These are phyloP conservation scores for Labeo rohita DNA, from an alignment of 2,113 vertebrate species.

Conservation along the genomic window DNA sequence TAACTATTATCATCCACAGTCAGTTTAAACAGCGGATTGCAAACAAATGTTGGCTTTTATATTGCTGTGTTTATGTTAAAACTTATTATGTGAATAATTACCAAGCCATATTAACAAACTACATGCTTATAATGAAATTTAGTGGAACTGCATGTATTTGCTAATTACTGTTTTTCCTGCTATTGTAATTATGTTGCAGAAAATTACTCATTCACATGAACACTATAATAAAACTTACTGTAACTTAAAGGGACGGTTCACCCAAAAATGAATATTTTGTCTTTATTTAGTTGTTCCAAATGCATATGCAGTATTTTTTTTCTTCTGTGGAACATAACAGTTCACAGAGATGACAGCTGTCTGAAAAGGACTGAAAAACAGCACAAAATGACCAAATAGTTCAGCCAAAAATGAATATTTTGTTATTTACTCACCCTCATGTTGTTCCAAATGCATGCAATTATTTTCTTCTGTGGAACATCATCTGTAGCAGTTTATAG, in stretches of 20 bases:
- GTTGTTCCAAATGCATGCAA: not conserved
- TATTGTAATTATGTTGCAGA: slow-evolving; percentile 1
- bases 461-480: not conserved
- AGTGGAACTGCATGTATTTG: not conserved
- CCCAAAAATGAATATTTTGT: not conserved
- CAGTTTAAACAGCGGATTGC: not conserved
- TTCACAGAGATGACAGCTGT: not conserved
- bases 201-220: not conserved
- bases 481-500: not conserved
- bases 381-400: not conserved
- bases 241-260: not conserved
- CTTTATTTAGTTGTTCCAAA: not conserved
- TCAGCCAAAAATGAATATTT: not conserved
- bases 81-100: not conserved
- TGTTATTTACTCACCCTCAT: not conserved
- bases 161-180: not conserved
- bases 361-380: not conserved
- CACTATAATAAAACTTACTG: not conserved
- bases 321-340: not conserved
- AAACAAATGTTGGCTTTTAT: not conserved
- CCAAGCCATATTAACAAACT: not conserved
- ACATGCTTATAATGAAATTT: not conserved
- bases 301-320: not conserved
- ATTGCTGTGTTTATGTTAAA: not conserved
- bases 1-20: slow-evolving; percentile 2